Evolutionary conservation across 2,888 invertebrate genomes (phyloP), one percentile per base, ranked within the genome.

Genomic region (Buathra laborator): DNA sequence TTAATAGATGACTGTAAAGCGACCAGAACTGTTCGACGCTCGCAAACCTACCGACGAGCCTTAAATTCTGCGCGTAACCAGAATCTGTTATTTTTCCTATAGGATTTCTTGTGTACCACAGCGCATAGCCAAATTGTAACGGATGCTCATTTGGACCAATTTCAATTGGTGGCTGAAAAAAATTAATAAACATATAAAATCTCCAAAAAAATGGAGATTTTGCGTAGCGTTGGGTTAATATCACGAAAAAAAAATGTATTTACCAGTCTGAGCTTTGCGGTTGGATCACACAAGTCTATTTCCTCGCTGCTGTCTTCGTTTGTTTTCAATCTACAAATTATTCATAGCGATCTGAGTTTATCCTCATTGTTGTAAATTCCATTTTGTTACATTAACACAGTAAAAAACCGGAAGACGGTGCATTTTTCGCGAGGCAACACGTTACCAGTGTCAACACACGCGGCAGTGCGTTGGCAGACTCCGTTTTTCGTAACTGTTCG

Each of bases 11-110:
- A 93, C 98, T 96, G 95, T 99, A 99, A 85, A 98, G 95, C 51
- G 97, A 96, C 99, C 99, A 99, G 96, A 99, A 99, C 94, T 99
- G 99, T 94, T 99, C 99, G 86, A 99, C 99, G 87, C 97, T 97
- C 78, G 96, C 97, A 94, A 98, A 97, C 92, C 97, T 96, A 87
- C 97, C 98, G 90, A 99, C 97, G 93, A 98, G 95, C 94, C 98
- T 97, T 92, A 99, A 95, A 92, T 98, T 97, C 95, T 98, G 97
- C 89, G 96, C 96, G 90, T 96, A 96, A 90, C 94, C 95, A 88
- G 95, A 95, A 84, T 95, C 95, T 80, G 94, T 94, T 88, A 95
- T 95, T 93, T 96, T 96, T 7, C 96, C 95, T 84, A 95, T 95
- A 86, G 95, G 95, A 93, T 95, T 94, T 90, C 95, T 95, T 93